Base-by-base conservation (phyloP, 2,888 invertebrate species). In the Seira ritae region DNA sequence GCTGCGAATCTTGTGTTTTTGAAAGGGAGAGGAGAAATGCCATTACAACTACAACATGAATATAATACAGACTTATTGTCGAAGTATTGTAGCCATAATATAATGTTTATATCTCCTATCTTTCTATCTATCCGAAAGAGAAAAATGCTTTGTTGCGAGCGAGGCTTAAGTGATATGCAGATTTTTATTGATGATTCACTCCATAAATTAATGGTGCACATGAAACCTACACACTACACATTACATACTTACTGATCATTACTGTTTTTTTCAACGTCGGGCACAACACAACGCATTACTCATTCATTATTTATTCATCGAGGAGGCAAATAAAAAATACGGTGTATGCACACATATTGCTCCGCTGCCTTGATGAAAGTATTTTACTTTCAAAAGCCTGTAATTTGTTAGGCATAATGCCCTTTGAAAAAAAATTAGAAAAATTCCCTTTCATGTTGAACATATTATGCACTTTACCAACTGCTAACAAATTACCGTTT, bases 121-220 rank as follows among this genome's bases (percentile, higher is more conserved):
- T n/a, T n/a, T n/a, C n/a, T 31, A 31, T 31, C 31, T 8, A 31
- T 31, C 31, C 31, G 8, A 31, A 31, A 2, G 31, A 31, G 31
- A 31, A 31, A 31, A 31, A 31, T 31, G 2, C 3, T 31, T 31
- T 31, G 31, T 31, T 31, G 2, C 31, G 17, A 50, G n/a, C 42
- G 17, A 50, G 50, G 50, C 50, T n/a, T 50, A n/a, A 50, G 50
- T 50, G 50, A 50, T 50, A 50, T n/a, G 17, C 50, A n/a, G 50
- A 50, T 50, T 50, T 50, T 50, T 50, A 50, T n/a, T 50, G 50
- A 50, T n/a, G 50, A 50, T 50, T 50, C 50, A n/a, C 50, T 50
- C 50, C 50, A 50, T 50, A 50, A 50, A 50, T 50, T 50, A 50
- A 50, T 50, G 50, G 15, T 3, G 17, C 15, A 12, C 50, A 50